Evolutionary conservation across 2,797 vertebrate genomes (phyloP).

Genomic region (Falco naumanni): DNA sequence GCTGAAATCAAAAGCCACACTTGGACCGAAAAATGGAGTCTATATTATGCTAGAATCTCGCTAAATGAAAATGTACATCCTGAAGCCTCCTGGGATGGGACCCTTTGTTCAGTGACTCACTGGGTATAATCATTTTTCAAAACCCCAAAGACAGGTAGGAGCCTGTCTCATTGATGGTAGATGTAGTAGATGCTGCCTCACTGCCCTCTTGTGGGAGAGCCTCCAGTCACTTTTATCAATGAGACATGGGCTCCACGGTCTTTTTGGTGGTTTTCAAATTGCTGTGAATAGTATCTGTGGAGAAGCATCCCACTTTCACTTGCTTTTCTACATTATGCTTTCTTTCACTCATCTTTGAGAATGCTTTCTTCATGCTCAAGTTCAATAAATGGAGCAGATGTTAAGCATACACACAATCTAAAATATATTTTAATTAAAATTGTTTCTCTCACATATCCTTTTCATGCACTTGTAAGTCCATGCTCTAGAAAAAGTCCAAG

Average conservation of each 20-base stretch:
- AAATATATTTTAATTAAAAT: not conserved
- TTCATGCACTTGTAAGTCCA: not conserved
- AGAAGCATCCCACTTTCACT: not conserved
- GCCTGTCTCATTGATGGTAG: not conserved
- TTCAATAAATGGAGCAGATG: not conserved
- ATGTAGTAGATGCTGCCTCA: not conserved
- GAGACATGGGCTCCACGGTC: not conserved
- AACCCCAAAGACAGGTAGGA: not conserved
- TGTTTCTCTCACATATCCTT: not conserved
- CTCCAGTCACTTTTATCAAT: not conserved
- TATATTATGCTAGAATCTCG: slow-evolving; percentile 81
- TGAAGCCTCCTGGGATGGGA: not conserved
- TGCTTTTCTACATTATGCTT: not conserved
- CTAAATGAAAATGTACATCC: slow-evolving; percentile 19
- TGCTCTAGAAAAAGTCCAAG: not conserved
- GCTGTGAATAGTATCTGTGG: not conserved
- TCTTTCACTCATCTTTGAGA: not conserved
- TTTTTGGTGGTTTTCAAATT: not conserved
- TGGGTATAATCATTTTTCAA: not conserved
- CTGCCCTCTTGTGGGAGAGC: not conserved
- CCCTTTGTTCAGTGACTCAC: not conserved
- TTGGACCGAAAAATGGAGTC: slow-evolving; percentile 89
- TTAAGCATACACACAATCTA: not conserved
- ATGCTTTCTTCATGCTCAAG: not conserved
- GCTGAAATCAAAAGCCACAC: slow-evolving; percentile 85